Evolutionary conservation across 1,140 invertebrate genomes (phyloP).

Genomic region (Mylabris phalerata): DNA sequence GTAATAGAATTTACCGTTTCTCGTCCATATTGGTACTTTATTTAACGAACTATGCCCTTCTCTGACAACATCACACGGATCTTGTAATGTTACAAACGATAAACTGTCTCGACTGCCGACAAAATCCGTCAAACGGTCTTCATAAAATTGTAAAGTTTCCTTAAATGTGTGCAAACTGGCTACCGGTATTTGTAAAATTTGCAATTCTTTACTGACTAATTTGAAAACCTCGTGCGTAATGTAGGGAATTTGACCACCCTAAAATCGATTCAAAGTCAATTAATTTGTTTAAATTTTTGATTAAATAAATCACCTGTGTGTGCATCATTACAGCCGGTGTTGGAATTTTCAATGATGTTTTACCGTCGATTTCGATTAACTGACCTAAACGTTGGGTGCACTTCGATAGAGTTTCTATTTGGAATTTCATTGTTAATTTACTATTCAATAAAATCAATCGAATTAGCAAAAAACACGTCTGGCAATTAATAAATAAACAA

Average conservation of each 20-base stretch:
- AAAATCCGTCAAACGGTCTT: slow-evolving; percentile 49
- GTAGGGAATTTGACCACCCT: slow-evolving; percentile 59
- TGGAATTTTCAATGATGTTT: slow-evolving; percentile 42
- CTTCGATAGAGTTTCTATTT: slow-evolving; percentile 43
- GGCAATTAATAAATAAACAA: too few species aligned
- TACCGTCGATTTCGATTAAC: slow-evolving; percentile 44
- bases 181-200: slow-evolving; percentile 52
- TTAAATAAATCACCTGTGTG: slow-evolving; percentile 44
- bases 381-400: slow-evolving; percentile 48
- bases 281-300: slow-evolving; percentile 2
- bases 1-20: slow-evolving; percentile 60
- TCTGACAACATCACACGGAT: slow-evolving; percentile 53
- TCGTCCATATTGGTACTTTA: slow-evolving; percentile 63
- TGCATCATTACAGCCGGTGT: slow-evolving; percentile 50
- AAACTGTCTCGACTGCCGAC: slow-evolving; percentile 50
- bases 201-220: slow-evolving; percentile 45
- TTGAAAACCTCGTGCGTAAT: slow-evolving; percentile 59
- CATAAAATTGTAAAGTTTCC: slow-evolving; percentile 47
- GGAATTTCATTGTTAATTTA: slow-evolving; percentile 49
- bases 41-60: slow-evolving; percentile 60
- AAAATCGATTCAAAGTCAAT: slow-evolving; percentile 19
- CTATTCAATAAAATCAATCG: background rate
- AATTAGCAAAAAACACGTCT: too few species aligned
- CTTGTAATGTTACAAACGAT: slow-evolving; percentile 57
- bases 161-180: slow-evolving; percentile 49